Evolutionary conservation across 2,113 vertebrate species (phyloP).

Genomic region (Istiophorus platypterus): DNA sequence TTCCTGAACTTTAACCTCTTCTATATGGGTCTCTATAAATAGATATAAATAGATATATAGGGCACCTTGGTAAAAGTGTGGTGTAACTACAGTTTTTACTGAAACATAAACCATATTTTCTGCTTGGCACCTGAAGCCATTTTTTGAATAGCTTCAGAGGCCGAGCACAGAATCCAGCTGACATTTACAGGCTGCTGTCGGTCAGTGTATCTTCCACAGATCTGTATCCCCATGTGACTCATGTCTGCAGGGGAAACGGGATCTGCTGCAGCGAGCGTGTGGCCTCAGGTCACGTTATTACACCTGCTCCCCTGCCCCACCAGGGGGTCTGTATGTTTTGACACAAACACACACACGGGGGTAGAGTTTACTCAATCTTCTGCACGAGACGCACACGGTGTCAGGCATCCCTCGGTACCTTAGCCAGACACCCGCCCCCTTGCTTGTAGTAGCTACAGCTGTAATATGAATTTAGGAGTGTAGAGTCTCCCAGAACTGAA

Average conservation of each 20-base stretch:
- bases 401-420: not conserved
- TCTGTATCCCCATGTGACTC: conserved; percentile 25
- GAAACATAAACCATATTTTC: not conserved
- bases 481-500: no score
- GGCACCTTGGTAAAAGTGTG: not conserved
- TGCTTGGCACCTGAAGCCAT: no score
- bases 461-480: no score
- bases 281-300: conserved; percentile 36
- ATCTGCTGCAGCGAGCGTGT: conserved; percentile 15
- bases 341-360: not conserved
- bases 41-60: no score
- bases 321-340: not conserved
- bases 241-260: not conserved
- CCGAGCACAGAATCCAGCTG: not conserved
- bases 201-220: not conserved
- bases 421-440: not conserved
- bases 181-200: conserved; percentile 14
- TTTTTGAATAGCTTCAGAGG: not conserved
- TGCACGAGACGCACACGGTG: not conserved
- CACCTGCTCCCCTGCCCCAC: not conserved
- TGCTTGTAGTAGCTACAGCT: no score
- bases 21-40: no score
- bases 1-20: not conserved
- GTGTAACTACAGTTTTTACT: not conserved
- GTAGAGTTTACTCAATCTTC: not conserved